A percentile compares a stretch with the other conserved stretches of the same genome.
These are phyloP conservation scores for Seira ritae DNA, from an alignment of 2,888 invertebrate species.

Conservation along the genomic window DNA sequence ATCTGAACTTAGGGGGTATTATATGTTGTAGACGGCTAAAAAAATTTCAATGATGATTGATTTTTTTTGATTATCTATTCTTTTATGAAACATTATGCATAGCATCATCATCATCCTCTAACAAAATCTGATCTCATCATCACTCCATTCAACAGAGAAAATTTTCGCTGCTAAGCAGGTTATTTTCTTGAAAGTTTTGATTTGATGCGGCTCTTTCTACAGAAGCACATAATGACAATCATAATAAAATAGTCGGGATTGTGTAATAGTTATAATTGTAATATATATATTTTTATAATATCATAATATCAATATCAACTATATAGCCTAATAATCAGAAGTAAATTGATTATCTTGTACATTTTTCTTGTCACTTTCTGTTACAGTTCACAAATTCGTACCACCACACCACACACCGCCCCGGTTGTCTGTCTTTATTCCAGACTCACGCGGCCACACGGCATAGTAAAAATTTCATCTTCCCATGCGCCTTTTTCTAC, in stretches of 20 bases:
- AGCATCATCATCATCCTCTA: neutral
- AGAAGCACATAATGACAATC: neutral
- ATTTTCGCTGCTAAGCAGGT: too few species aligned
- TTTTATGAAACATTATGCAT: neutral
- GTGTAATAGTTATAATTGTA: neutral
- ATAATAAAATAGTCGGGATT: conserved; percentile 14
- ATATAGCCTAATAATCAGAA: conserved; percentile 25
- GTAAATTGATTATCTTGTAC: conserved; percentile 63
- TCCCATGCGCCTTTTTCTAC: too few species aligned
- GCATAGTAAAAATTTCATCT: too few species aligned
- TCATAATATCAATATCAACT: conserved; percentile 50
- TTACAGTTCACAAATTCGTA: conserved; percentile 57
- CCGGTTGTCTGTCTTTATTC: too few species aligned
- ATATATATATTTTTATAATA: conserved; percentile 19
- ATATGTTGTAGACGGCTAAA: neutral
- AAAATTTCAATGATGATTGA: neutral
- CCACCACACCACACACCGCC: conserved; percentile 18
- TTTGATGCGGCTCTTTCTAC: neutral
- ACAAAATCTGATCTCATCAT: too few species aligned
- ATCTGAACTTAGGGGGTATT: neutral
- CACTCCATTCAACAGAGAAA: too few species aligned
- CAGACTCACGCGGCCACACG: too few species aligned
- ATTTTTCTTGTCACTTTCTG: conserved; percentile 67
- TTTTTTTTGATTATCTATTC: neutral
- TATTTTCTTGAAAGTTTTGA: neutral